Evolutionary conservation across 2,113 vertebrate species (phyloP).

Genomic region (Gymnorhina tibicen): DNA sequence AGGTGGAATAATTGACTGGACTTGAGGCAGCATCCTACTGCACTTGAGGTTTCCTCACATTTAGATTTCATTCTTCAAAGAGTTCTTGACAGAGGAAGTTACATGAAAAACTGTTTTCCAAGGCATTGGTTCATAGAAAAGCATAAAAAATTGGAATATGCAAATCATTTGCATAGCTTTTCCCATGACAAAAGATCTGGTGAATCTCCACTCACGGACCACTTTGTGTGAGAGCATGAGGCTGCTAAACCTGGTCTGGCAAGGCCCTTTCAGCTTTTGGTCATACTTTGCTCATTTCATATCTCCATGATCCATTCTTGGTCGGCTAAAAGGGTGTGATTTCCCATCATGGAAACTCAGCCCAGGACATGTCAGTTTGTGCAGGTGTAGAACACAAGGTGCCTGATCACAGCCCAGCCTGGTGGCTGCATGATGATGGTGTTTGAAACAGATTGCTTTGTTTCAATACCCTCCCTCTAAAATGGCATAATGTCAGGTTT

Average conservation of each 20-base stretch:
- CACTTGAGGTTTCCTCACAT: neutral
- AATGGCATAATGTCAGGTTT: neutral
- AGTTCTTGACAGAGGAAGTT: neutral
- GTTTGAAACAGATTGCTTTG: neutral
- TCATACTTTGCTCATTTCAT: neutral
- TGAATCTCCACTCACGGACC: neutral
- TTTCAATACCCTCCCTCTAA: neutral
- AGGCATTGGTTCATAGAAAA: neutral
- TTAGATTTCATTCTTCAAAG: neutral
- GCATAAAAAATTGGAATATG: neutral
- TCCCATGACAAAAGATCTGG: neutral
- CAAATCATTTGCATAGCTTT: neutral
- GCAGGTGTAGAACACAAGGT: neutral
- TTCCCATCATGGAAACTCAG: fast-evolving
- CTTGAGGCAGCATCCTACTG: neutral
- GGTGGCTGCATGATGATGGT: neutral
- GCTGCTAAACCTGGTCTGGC: neutral
- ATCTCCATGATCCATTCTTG: neutral
- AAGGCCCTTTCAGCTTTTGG: neutral
- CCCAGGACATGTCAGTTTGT: fast-evolving
- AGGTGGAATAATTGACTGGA: neutral
- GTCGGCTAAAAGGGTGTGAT: fast-evolving
- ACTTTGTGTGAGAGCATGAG: neutral
- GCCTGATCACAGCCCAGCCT: neutral
- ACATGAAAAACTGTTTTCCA: neutral